Percentiles rank a stretch among this genome's conserved stretches.
Conservation (phyloP, 2,888 invertebrate genomes). For the Criorhina ranunculi region DNA sequence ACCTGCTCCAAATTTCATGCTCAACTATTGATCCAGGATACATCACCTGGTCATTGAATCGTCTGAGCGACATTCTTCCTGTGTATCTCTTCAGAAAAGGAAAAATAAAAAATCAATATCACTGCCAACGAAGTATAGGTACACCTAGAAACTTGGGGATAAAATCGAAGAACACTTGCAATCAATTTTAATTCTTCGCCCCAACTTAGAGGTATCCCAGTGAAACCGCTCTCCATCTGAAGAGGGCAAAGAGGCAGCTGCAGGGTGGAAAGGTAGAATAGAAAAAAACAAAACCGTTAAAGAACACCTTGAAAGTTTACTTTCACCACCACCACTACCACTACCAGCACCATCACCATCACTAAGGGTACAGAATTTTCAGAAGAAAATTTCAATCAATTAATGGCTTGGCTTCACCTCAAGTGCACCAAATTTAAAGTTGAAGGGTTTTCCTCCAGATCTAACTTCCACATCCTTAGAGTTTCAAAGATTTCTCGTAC, state of each 20-base stretch:
- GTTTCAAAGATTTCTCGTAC: slow-evolving; percentile 59
- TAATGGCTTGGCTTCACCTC: slow-evolving; percentile 75
- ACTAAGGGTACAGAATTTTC: slow-evolving; percentile 46
- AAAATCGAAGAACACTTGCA: slow-evolving; percentile 54
- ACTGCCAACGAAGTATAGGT: slow-evolving; percentile 6
- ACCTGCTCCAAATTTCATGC: slow-evolving; percentile 55
- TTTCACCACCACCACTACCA: slow-evolving; percentile 55
- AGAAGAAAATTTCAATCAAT: slow-evolving; percentile 72
- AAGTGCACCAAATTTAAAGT: slow-evolving; percentile 74
- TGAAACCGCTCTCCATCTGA: slow-evolving; percentile 60
- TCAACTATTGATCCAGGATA: slow-evolving; percentile 54
- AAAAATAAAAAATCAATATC: slow-evolving; percentile 53
- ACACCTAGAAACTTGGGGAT: slow-evolving; percentile 15
- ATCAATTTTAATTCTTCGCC: slow-evolving; percentile 62
- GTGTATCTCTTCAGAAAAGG: slow-evolving; percentile 2
- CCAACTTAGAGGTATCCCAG: slow-evolving; percentile 52
- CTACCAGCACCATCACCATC: slow-evolving; percentile 32
- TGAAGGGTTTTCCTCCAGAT: slow-evolving; percentile 56
- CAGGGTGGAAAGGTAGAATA: background rate
- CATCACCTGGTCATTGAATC: slow-evolving; percentile 62
- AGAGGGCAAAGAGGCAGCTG: slow-evolving; percentile 8
- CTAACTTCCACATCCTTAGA: slow-evolving; percentile 62
- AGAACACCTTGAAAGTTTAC: slow-evolving; percentile 64
- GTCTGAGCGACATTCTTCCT: slow-evolving; percentile 53
- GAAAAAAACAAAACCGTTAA: slow-evolving; percentile 48